Conservation (phyloP, 2,113 vertebrate genomes). For the Bos indicus region DNA sequence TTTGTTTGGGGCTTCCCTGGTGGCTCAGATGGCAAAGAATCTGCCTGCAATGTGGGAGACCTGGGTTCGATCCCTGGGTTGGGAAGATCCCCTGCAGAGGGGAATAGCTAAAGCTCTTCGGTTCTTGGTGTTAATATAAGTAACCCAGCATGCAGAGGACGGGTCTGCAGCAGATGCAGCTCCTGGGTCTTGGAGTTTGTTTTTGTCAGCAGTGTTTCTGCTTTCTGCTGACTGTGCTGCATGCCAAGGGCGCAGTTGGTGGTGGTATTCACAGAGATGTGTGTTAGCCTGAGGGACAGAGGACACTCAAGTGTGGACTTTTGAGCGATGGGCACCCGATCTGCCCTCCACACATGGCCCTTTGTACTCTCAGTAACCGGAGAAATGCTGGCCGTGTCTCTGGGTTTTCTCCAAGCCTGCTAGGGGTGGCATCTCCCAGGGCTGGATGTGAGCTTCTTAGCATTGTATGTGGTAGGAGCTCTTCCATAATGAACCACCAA, state of each 20-base stretch:
- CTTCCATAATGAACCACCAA: neutral
- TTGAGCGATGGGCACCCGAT: neutral
- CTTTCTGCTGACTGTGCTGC: neutral
- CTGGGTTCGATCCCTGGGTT: neutral
- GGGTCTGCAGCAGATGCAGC: neutral
- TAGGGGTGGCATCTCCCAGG: neutral
- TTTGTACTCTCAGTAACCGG: neutral
- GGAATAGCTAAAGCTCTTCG: neutral
- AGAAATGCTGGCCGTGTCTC: neutral
- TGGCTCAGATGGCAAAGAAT: neutral
- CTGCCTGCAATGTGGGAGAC: neutral
- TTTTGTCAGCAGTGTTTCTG: neutral
- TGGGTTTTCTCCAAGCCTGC: neutral
- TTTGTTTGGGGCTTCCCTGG: neutral
- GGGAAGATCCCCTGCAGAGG: neutral
- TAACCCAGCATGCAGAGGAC: accelerated
- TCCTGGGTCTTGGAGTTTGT: neutral
- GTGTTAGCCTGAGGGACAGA: neutral
- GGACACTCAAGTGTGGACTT: neutral
- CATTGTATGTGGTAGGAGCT: neutral
- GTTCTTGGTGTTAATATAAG: neutral
- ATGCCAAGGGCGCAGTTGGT: neutral
- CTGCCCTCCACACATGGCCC: neutral
- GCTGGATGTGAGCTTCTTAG: neutral
- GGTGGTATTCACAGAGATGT: neutral